Conservation (phyloP, 2,113 vertebrate genomes). For the Gnathonemus echidnorhynchus region DNA sequence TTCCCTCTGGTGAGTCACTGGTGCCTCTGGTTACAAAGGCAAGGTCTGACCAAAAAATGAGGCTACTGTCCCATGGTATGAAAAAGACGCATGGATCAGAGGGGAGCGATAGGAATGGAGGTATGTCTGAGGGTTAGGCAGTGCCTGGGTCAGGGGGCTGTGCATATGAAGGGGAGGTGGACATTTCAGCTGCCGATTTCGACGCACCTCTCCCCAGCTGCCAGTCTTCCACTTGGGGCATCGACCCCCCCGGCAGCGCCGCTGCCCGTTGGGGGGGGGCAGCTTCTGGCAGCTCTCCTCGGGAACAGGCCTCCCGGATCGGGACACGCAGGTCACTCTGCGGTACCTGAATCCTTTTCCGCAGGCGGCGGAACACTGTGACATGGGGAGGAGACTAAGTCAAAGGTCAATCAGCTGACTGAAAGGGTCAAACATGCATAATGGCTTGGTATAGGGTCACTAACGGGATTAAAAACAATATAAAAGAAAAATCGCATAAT, state of each 20-base stretch:
- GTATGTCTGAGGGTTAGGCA: neutral
- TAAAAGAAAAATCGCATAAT: neutral
- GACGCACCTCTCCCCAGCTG: constrained; percentile 82
- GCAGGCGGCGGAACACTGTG: constrained; percentile 88
- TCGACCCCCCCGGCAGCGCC: constrained; percentile 77
- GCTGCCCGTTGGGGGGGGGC: constrained; percentile 74
- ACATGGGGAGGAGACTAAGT: constrained; percentile 28
- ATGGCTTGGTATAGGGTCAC: neutral
- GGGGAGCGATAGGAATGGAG: neutral
- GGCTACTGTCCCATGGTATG: neutral
- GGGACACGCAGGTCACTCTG: constrained; percentile 78
- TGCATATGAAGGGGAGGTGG: neutral
- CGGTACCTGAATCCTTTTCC: constrained; percentile 83
- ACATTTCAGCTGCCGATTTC: neutral
- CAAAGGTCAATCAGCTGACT: neutral
- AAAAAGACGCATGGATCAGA: constrained; percentile 5
- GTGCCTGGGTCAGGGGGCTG: neutral
- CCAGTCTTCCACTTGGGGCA: constrained; percentile 89
- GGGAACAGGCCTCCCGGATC: constrained; percentile 68
- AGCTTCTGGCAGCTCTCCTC: constrained; percentile 79
- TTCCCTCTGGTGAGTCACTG: neutral
- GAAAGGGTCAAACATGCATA: neutral
- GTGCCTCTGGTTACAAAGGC: constrained; percentile 34
- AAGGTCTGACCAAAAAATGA: constrained; percentile 21
- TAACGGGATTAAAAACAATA: neutral